Base-by-base conservation (phyloP, 2,797 vertebrate species). In the Cottoperca gobio region DNA sequence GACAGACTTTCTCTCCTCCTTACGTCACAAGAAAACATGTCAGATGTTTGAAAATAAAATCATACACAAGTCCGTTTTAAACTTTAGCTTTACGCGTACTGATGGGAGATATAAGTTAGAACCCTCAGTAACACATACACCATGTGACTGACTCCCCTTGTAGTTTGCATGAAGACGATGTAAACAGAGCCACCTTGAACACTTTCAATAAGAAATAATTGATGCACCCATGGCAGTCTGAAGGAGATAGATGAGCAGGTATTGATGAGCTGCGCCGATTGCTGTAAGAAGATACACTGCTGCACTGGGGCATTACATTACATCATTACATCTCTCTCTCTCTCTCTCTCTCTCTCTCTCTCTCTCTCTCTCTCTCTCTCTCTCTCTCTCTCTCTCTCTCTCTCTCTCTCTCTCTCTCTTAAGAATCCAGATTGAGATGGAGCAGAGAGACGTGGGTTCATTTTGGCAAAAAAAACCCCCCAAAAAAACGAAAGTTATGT, bases 141-240 rank as follows among this genome's bases (percentile, higher is more conserved):
- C 12, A 10, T 26, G 21, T 21, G 17, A 14, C 2, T 10, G 48
- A 11, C 10, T 57, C 17, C 9, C 8, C 7, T 48, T 54, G 23
- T 23, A 39, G 12, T 39, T 40, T 52, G 39, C 28, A 57, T 37
- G 33, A 63, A 57, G 42, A 76, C 2, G 8, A 9, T 78, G 73
- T 77, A 79, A 86, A 79, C 26, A 74, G 75, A 84, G 55, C 48
- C 50, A 63, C 61, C 39, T 71, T 80, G 66, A 82, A 78, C 65
- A 35, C 23, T 40, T 55, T 78, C 28, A 59, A 49, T 68, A 4
- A 85, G 82, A 84, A 92, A 91, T 91, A 89, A 93, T 91, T 91
- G 19, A 93, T 92, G 87, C 31, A 23, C 46, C 63, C 21, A n/a
- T 54, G 71, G 69, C 40, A 58, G 60, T 78, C 84, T 82, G 55